A percentile compares a stretch with the other conserved stretches of the same genome.
Conservation (phyloP, 2,888 invertebrate species). For the Linnaemya tessellans region DNA sequence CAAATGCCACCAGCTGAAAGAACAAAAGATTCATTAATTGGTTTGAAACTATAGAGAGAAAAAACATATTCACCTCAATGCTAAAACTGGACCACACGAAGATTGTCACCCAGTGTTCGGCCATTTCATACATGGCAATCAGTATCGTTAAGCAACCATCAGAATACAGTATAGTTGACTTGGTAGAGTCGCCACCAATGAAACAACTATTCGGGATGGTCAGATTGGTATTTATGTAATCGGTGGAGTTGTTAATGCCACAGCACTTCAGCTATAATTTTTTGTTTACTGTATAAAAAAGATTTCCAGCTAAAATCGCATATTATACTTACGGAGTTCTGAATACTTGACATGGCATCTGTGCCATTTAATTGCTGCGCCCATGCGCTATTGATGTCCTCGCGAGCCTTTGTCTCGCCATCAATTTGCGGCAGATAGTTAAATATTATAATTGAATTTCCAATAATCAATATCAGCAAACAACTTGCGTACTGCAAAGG, state of each 20-base stretch:
- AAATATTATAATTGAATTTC: constrained; percentile 85
- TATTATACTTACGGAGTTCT: constrained; percentile 74
- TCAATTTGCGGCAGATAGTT: constrained; percentile 75
- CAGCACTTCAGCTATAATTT: constrained; percentile 82
- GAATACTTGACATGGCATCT: constrained; percentile 75
- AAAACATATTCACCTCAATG: constrained; percentile 85
- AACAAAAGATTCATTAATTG: constrained; percentile 1
- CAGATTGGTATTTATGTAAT: constrained; percentile 75
- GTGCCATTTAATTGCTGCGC: constrained; percentile 77
- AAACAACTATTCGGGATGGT: constrained; percentile 77
- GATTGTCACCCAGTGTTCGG: constrained; percentile 85
- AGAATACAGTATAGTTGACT: constrained; percentile 59
- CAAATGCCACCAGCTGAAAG: constrained; percentile 85
- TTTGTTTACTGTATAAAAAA: constrained; percentile 77
- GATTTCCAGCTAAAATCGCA: background rate
- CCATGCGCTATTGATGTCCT: constrained; percentile 83
- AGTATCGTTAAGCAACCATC: constrained; percentile 76
- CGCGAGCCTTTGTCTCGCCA: constrained; percentile 70
- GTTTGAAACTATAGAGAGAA: background rate
- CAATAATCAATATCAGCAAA: constrained; percentile 87
- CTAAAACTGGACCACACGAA: constrained; percentile 87
- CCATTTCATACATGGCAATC: constrained; percentile 71
- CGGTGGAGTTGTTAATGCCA: constrained; percentile 76
- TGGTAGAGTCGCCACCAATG: constrained; percentile 43
- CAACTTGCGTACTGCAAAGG: constrained; percentile 87